phyloP scores from a whole-genome alignment of 1,140 invertebrate genomes.

The Gryllus bimaculatus region DNA sequence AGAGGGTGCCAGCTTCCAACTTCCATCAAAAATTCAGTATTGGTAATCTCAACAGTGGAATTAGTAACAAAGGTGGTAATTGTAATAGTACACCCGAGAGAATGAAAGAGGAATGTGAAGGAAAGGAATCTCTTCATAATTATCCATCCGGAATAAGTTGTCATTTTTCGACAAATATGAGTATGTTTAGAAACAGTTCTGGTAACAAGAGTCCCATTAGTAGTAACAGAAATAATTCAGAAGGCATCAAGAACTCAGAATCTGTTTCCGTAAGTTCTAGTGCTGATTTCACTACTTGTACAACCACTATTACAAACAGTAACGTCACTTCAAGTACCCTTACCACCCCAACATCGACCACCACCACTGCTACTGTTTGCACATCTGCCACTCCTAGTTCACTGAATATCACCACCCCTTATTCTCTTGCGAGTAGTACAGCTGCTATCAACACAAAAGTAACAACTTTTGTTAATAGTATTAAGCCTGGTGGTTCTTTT shows the following conservation, averaged over 20 bases:
- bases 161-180: background rate
- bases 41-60: background rate
- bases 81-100: background rate
- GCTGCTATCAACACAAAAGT: background rate
- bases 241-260: too few relatives aligned
- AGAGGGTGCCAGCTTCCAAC: slow-evolving; percentile 31
- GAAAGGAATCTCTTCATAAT: background rate
- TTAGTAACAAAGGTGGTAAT: background rate
- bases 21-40: slow-evolving; percentile 9
- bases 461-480: background rate
- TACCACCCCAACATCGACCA: too few relatives aligned
- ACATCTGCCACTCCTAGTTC: too few relatives aligned
- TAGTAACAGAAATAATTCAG: background rate
- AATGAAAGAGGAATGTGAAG: background rate
- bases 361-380: too few relatives aligned
- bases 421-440: background rate
- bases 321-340: too few relatives aligned
- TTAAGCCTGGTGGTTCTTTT: background rate
- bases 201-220: background rate
- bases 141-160: background rate
- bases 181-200: background rate
- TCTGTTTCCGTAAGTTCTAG: too few relatives aligned
- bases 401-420: background rate
- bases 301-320: too few relatives aligned
- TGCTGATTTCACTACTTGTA: too few relatives aligned